A percentile compares a stretch with the other conserved stretches of the same genome.
These are phyloP conservation scores for Argyrosomus japonicus DNA, from an alignment of 2,113 vertebrate species.

Conservation along the genomic window DNA sequence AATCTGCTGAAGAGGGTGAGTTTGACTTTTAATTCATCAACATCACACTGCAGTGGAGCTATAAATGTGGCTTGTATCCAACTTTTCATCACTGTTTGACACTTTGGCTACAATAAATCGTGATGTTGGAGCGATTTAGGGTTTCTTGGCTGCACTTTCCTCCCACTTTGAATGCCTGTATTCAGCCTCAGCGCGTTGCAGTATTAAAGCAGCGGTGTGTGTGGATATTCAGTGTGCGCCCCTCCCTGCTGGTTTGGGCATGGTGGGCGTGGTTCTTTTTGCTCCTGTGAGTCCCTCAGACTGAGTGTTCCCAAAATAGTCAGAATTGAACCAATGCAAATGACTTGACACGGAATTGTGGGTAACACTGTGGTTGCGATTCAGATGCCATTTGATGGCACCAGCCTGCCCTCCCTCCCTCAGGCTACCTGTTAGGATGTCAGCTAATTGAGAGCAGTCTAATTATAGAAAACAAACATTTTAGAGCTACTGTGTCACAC, in stretches of 20 bases:
- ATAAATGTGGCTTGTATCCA: not conserved
- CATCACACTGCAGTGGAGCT: not conserved
- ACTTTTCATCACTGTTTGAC: not conserved
- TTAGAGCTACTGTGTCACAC: conserved; percentile 54
- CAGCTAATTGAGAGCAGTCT: conserved; percentile 35
- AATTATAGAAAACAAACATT: conserved; percentile 62
- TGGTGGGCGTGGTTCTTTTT: conserved; percentile 62
- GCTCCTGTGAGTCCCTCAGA: conserved; percentile 15
- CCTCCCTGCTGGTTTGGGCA: conserved; percentile 59
- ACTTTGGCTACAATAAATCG: not conserved
- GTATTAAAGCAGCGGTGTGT: conserved; percentile 23
- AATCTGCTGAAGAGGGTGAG: conserved; percentile 84
- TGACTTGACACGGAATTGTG: conserved; percentile 42
- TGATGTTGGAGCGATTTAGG: not conserved
- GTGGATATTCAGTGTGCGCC: conserved; percentile 4
- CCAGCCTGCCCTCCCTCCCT: no score
- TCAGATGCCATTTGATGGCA: conserved; percentile 1
- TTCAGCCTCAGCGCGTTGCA: not conserved
- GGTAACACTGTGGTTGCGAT: conserved; percentile 10
- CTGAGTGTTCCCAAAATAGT: conserved; percentile 58
- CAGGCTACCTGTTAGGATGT: conserved; percentile 25
- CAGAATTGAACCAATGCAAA: conserved; percentile 28
- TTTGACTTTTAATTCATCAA: conserved; percentile 12
- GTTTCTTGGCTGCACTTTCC: not conserved
- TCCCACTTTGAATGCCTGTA: not conserved